Evolutionary conservation across 2,797 vertebrate genomes (phyloP), one percentile per base, ranked within the genome.

Genomic region (Spinus olivaceus): DNA sequence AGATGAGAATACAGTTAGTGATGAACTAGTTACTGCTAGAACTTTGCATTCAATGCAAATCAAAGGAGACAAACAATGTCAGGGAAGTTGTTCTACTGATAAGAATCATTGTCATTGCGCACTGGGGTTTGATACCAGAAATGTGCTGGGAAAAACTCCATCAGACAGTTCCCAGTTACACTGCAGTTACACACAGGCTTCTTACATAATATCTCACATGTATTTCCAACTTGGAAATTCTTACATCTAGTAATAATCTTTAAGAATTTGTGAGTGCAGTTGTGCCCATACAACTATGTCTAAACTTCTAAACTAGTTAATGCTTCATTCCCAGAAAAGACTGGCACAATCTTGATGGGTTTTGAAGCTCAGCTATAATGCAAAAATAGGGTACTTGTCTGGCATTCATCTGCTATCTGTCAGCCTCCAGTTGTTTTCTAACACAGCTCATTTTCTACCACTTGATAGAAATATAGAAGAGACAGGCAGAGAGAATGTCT

Each of bases 381-480:
- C 28, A 94, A 70, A 95, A 85, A 81, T 73, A 39, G 85, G 94
- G 89, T 59, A 64, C 74, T 92, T 88, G 37, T 94, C 80, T 94
- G 73, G 59, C 83, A 76, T 76, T 67, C 42, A 94, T 91, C 71
- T 72, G 60, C 72, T 84, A 57, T 69, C 72, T 94, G 78, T 90
- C 90, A 95, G 79, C 76, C 94, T 94, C 74, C 44, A 37, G 65
- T 92, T 85, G 83, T 87, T 78, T 88, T 88, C 65, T 80, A 86
- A 61, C 53, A 82, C 53, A 83, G 92, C 77, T 96, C 65, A 93
- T 97, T 96, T 96, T 95, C 70, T 88, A 73, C 12, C 49, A 37
- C 69, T 81, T 95, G 61, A 87, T 86, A 81, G 91, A 92, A 95
- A 93, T 79, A 84, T 46, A 93, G 60, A 53, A 56, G 33, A 91